These are phyloP conservation scores for Sussaba pulchella DNA, from an alignment of 2,888 invertebrate species.

Conservation along the genomic window DNA sequence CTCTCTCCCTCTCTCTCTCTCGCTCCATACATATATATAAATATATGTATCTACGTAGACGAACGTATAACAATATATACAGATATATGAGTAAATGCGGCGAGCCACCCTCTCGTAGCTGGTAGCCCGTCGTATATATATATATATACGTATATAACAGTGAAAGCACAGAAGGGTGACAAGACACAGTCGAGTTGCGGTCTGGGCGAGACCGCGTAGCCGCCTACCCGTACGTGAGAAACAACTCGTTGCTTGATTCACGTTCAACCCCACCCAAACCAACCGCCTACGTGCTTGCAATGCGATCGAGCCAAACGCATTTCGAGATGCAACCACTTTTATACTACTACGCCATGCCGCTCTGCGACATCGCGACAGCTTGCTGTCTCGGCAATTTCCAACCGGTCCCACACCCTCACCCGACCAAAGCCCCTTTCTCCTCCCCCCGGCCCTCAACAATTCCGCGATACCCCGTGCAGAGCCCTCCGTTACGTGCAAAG, in stretches of 20 bases:
- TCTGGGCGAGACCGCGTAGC: constrained; percentile 69
- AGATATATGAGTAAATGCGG: neutral
- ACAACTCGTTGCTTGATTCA: constrained; percentile 71
- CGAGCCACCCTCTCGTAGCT: constrained; percentile 13
- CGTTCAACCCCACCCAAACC: constrained; percentile 65
- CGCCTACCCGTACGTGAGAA: constrained; percentile 72
- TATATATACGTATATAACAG: constrained; percentile 19
- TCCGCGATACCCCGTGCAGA: constrained; percentile 30
- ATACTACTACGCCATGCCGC: constrained; percentile 60
- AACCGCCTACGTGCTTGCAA: constrained; percentile 69
- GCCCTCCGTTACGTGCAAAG: constrained; percentile 36
- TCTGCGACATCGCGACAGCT: constrained; percentile 63
- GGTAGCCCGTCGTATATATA: neutral
- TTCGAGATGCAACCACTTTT: constrained; percentile 70
- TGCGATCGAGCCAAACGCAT: constrained; percentile 71
- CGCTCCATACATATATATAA: no score
- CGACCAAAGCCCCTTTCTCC: no score
- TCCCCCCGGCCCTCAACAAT: constrained; percentile 51
- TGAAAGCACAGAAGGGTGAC: constrained; percentile 63
- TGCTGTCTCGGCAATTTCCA: constrained; percentile 63
- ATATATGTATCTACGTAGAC: constrained; percentile 3
- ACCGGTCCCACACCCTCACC: constrained; percentile 30
- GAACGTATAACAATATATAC: constrained; percentile 23
- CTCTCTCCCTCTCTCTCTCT: no score
- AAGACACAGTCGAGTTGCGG: constrained; percentile 71